Percentiles rank a stretch among this genome's conserved stretches.
These are phyloP conservation scores for Teleiodes luculella DNA, from an alignment of 2,888 invertebrate genomes.

Conservation along the genomic window DNA sequence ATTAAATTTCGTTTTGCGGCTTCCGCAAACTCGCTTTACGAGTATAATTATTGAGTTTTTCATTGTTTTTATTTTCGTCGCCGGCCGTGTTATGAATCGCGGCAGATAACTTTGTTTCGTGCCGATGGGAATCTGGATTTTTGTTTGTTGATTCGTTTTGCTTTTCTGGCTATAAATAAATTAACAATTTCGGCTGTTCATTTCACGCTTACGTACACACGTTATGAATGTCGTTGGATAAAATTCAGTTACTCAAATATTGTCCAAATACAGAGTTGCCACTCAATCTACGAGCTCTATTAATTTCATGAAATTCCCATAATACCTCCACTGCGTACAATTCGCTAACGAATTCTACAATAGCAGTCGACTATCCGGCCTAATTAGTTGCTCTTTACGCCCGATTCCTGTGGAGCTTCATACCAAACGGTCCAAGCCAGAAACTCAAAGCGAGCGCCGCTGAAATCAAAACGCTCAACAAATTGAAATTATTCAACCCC, in stretches of 20 bases:
- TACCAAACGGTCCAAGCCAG: constrained; percentile 40
- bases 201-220: not conserved
- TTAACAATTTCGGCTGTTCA: not conserved
- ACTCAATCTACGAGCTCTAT: constrained; percentile 26
- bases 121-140: constrained; percentile 32
- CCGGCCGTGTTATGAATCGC: constrained; percentile 51
- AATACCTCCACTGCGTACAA: constrained; percentile 43
- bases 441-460: constrained; percentile 28
- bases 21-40: constrained; percentile 73
- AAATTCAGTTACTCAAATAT: constrained; percentile 2
- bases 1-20: constrained; percentile 78
- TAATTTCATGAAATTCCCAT: constrained; percentile 38
- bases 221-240: not conserved
- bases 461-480: not conserved
- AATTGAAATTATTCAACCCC: constrained; percentile 10
- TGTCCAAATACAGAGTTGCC: constrained; percentile 24
- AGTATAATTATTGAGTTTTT: constrained; percentile 69
- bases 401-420: constrained; percentile 50
- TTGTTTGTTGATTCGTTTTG: constrained; percentile 13
- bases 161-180: constrained; percentile 6
- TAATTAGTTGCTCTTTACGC: constrained; percentile 62
- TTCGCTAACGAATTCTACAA: constrained; percentile 62
- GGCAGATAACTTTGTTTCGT: constrained; percentile 48
- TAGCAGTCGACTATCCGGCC: constrained; percentile 55
- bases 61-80: constrained; percentile 42